phyloP scores from a whole-genome alignment of 2,797 vertebrate species.

The Centropyge bicolor region DNA sequence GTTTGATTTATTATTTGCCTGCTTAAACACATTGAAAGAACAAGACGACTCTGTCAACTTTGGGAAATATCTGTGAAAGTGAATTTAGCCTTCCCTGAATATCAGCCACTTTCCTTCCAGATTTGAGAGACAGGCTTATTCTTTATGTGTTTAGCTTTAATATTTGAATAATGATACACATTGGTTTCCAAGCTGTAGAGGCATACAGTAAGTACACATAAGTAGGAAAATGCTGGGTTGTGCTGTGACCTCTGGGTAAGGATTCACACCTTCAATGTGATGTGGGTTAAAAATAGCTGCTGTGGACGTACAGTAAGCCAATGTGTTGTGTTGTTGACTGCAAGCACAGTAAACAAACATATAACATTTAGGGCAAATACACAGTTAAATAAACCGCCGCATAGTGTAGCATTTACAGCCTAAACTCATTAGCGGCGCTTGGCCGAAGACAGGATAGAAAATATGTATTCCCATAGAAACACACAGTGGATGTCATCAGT shows the following conservation, averaged over 20 bases:
- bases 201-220: background rate
- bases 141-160: background rate
- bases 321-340: background rate
- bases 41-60: background rate
- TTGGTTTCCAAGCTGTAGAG: background rate
- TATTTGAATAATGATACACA: background rate
- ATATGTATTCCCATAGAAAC: slow-evolving; percentile 27
- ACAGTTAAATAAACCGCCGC: background rate
- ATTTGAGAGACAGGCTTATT: background rate
- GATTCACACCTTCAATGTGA: slow-evolving; percentile 25
- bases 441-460: slow-evolving; percentile 16
- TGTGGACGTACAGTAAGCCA: background rate
- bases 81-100: background rate
- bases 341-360: slow-evolving; percentile 5
- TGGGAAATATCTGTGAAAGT: background rate
- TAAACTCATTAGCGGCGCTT: slow-evolving; percentile 1
- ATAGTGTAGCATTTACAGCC: slow-evolving; percentile 13
- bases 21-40: background rate
- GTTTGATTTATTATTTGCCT: background rate
- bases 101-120: background rate
- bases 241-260: slow-evolving; percentile 3
- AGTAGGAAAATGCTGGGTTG: background rate
- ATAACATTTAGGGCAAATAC: background rate
- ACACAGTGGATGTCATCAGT: slow-evolving; percentile 17
- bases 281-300: slow-evolving; percentile 24